Base-by-base conservation (phyloP, 2,113 vertebrate species). In the Thymallus thymallus region DNA sequence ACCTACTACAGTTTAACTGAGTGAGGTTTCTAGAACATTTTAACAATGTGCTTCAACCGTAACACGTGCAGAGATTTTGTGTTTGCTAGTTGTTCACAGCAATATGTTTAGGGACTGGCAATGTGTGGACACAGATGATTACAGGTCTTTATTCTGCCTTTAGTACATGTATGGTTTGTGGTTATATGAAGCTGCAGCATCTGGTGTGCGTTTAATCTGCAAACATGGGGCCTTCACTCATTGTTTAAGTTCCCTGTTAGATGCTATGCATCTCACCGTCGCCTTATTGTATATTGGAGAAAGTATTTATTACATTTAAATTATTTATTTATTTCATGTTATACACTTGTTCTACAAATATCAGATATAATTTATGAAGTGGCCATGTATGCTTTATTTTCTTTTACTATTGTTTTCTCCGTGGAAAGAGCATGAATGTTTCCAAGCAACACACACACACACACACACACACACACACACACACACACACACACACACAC, bases 261-360 rank as follows among this genome's bases (percentile, higher is more conserved):
- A 87, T 90, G 87, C 87, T 79, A 77, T 89, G 86, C 83, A 88
- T 90, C 88, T 60, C 75, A 71, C 86, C 68, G 69, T 86, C 70
- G 74, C 73, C 86, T 85, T 83, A 77, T 70, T 84, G 81, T 88
- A 83, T n/a, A 81, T 23, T 68, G 55, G 74, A 79, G 79, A 69
- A 63, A 80, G 66, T 84, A 86, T 85, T 86, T 84, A 86, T 85
- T 85, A 72, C 60, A 73, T 75, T 82, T 88, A 85, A 88, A 76
- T 89, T 88, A 89, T 89, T 87, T 85, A 90, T 91, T 89, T 89
- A 90, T 78, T 78, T 81, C 70, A 24, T 51, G 80, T 85, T 73
- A 65, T 77, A 81, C 72, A 55, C 9, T 51, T 81, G 67, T 75
- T 82, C 32, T 56, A 72, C 58, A 69, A 77, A 70, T 78, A 72